Conservation (phyloP, 2,888 invertebrate species). For the Melieria crassipennis region DNA sequence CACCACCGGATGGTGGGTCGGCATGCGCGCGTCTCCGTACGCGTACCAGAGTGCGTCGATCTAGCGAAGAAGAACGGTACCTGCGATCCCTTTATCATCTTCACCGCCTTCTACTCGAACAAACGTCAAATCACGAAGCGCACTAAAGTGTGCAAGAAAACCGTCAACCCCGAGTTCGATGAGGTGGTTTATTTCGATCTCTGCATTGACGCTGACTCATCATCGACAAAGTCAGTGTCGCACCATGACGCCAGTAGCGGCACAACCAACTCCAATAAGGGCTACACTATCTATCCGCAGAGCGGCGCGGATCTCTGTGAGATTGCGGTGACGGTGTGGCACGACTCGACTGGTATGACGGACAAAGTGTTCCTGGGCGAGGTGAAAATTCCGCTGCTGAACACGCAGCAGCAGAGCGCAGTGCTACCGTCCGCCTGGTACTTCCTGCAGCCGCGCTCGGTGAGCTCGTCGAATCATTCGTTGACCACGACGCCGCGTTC, state of each 20-base stretch:
- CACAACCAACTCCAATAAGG: slow-evolving; percentile 62
- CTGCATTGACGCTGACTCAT: slow-evolving; percentile 70
- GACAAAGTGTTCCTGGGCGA: slow-evolving; percentile 90
- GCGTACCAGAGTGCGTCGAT: slow-evolving; percentile 86
- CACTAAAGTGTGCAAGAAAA: slow-evolving; percentile 90
- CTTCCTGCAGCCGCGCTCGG: slow-evolving; percentile 74
- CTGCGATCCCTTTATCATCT: slow-evolving; percentile 89
- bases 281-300: slow-evolving; percentile 69
- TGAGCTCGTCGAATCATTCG: slow-evolving; percentile 68
- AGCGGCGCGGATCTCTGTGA: slow-evolving; percentile 80
- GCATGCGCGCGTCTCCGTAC: slow-evolving; percentile 68
- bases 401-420: slow-evolving; percentile 72
- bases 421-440: slow-evolving; percentile 78
- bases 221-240: slow-evolving; percentile 35
- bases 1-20: slow-evolving; percentile 43
- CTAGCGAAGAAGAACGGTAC: slow-evolving; percentile 88
- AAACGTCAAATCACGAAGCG: slow-evolving; percentile 81
- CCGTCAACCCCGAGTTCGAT: slow-evolving; percentile 87
- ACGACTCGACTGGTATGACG: slow-evolving; percentile 77
- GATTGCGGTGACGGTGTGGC: slow-evolving; percentile 86
- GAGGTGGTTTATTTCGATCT: slow-evolving; percentile 85
- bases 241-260: slow-evolving; percentile 40
- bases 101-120: slow-evolving; percentile 82
- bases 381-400: slow-evolving; percentile 81
- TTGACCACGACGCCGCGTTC: slow-evolving; percentile 68